These are phyloP conservation scores for Catharus ustulatus DNA, from an alignment of 2,797 vertebrate genomes.

Conservation along the genomic window DNA sequence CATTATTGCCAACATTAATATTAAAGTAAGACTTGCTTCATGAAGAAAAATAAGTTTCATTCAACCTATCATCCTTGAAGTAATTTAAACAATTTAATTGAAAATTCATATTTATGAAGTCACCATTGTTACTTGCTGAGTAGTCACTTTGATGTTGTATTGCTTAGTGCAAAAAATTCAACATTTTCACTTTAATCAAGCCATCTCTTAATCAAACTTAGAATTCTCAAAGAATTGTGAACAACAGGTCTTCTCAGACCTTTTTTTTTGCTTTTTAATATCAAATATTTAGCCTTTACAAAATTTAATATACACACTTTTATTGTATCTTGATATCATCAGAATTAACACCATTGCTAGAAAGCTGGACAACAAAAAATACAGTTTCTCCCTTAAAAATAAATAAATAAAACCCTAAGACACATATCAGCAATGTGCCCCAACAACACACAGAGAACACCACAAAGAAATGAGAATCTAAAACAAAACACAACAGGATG, in stretches of 20 bases:
- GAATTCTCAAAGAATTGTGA: neutral
- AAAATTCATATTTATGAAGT: neutral
- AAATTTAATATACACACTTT: neutral
- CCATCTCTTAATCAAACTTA: neutral
- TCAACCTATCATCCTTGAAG: neutral
- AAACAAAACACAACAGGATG: neutral
- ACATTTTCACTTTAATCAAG: neutral
- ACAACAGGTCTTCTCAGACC: neutral
- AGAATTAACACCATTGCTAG: neutral
- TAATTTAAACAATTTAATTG: neutral
- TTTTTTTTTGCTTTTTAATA: neutral
- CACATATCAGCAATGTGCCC: neutral
- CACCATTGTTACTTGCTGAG: neutral
- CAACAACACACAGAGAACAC: neutral
- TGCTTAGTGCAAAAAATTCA: neutral
- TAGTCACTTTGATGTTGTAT: neutral
- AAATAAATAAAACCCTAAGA: neutral
- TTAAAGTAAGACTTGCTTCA: neutral
- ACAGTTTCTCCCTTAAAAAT: neutral
- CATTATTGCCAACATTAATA: neutral
- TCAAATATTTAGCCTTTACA: neutral
- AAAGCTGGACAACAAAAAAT: neutral
- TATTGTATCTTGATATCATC: neutral
- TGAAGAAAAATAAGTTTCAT: neutral
- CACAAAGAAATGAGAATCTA: constrained; percentile 1